Conservation (phyloP, 92 coral and sea anemone species). For the Pocillopora grandis region DNA sequence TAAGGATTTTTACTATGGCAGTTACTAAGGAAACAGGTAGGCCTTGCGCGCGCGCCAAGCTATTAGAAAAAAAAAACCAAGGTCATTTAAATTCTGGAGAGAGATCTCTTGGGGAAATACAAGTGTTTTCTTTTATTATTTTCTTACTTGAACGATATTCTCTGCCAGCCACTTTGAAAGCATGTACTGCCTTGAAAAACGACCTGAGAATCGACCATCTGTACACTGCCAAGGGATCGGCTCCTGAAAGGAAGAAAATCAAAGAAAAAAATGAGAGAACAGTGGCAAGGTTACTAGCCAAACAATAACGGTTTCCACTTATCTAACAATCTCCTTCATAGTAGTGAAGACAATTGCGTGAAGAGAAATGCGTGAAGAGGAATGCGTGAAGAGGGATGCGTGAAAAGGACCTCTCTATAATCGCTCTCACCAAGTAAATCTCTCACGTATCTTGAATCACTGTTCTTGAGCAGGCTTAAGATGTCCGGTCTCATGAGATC, state of each 20-base stretch:
- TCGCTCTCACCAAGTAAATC: constrained; percentile 81
- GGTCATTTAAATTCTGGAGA: too few species aligned
- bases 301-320: too few species aligned
- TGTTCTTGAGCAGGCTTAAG: constrained; percentile 90
- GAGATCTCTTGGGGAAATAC: too few species aligned
- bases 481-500: constrained; percentile 99
- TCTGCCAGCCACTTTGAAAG: constrained; percentile 86
- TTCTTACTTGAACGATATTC: constrained; percentile 73
- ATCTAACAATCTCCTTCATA: neutral
- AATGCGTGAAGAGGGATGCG: neutral
- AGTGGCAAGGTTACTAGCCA: neutral
- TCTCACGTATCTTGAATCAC: constrained; percentile 84
- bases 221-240: constrained; percentile 94
- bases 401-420: neutral
- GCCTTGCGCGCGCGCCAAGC: too few species aligned
- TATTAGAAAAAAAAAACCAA: too few species aligned
- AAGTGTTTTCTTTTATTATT: too few species aligned
- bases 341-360: too few species aligned
- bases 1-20: too few species aligned
- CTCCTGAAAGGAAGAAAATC: constrained; percentile 56
- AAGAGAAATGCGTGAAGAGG: neutral
- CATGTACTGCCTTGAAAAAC: constrained; percentile 93
- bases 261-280: neutral
- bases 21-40: too few species aligned
- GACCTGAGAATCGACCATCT: constrained; percentile 95